These are phyloP conservation scores for Phylloscopus trochiloides DNA, from an alignment of 2,113 vertebrate genomes.

Conservation along the genomic window DNA sequence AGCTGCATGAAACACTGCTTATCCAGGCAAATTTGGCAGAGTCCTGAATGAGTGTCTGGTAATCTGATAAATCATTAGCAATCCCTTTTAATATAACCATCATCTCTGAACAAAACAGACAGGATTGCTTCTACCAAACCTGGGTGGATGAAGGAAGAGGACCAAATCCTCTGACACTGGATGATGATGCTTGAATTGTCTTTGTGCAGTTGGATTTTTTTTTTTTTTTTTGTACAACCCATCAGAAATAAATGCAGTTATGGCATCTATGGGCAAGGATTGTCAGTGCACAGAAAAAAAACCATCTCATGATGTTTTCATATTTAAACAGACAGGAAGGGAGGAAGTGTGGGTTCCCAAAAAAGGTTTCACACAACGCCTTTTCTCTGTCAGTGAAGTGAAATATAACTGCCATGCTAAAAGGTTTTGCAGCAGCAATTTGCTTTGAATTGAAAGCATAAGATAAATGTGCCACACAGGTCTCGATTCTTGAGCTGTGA, in stretches of 20 bases:
- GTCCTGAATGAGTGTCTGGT: not conserved
- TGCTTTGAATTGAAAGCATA: constrained; percentile 57
- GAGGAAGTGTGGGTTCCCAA: constrained; percentile 26
- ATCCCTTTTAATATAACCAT: not conserved
- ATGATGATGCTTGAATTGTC: not conserved
- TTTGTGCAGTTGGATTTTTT: not conserved
- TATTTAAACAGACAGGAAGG: constrained; percentile 27
- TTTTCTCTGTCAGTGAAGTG: constrained; percentile 57
- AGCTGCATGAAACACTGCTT: not conserved
- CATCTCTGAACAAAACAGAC: not conserved
- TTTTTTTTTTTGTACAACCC: not conserved
- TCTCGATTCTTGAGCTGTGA: constrained; percentile 50
- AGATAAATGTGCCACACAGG: constrained; percentile 45
- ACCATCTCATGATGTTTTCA: not conserved
- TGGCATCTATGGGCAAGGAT: not conserved
- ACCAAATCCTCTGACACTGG: not conserved
- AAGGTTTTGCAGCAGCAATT: constrained; percentile 60
- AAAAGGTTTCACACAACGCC: constrained; percentile 45
- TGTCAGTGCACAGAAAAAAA: not conserved
- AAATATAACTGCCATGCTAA: constrained; percentile 60
- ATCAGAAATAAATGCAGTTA: not conserved
- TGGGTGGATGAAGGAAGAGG: not conserved
- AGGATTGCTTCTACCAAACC: not conserved
- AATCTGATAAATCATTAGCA: not conserved
- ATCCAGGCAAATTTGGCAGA: not conserved